These are phyloP conservation scores for Mobula birostris DNA, from an alignment of 2,113 vertebrate species.

Conservation along the genomic window DNA sequence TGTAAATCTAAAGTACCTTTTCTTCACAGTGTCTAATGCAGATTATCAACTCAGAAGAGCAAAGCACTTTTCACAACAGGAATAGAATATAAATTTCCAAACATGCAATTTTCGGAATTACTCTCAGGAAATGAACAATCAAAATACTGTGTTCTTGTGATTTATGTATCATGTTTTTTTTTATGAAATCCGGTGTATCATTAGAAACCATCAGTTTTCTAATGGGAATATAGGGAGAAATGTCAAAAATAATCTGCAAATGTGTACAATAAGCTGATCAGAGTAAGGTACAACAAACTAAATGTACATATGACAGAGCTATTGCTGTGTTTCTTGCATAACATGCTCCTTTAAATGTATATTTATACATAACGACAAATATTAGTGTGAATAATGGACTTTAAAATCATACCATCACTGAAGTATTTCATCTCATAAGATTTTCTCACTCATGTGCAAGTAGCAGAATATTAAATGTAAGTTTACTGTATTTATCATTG, in stretches of 20 bases:
- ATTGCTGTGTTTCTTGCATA: not conserved
- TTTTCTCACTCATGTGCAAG: not conserved
- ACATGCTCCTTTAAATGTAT: not conserved
- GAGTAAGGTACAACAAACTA: not conserved
- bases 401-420: too few relatives aligned
- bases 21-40: not conserved
- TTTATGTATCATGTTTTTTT: not conserved
- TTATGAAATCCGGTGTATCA: too few relatives aligned
- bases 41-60: slow-evolving; percentile 1
- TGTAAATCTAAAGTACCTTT: not conserved
- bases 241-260: not conserved
- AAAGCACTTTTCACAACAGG: not conserved
- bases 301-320: not conserved
- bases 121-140: not conserved
- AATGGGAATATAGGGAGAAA: not conserved
- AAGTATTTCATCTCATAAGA: not conserved
- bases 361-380: not conserved
- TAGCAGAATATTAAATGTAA: not conserved
- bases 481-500: not conserved
- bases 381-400: not conserved
- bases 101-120: not conserved
- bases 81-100: not conserved
- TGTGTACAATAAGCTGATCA: not conserved
- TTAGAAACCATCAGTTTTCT: not conserved
- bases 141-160: not conserved